Evolutionary conservation across 1,140 invertebrate genomes (phyloP), one percentile per base, ranked within the genome.

Genomic region (Leucophenga varia): DNA sequence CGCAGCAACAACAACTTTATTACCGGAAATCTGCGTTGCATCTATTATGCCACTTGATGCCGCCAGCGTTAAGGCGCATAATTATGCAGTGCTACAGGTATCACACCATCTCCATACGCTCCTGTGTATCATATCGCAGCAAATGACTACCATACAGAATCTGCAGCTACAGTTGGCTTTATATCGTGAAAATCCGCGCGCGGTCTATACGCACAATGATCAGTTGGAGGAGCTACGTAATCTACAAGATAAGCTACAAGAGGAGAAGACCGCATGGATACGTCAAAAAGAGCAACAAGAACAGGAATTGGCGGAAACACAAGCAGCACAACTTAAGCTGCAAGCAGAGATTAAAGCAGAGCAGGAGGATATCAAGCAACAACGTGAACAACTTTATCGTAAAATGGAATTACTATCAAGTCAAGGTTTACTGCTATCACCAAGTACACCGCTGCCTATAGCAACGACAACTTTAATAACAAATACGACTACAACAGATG

Each of bases 341-440:
- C 72, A 87, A 69, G 85, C 87, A 56, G 82, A 86, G 68, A 64
- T 89, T 10, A 78, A 82, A 10, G 79, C 82, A 9, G 88, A 93
- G 55, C 86, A 93, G 72, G 83, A 84, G 28, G 91, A 95, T 63
- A 84, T 95, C 10, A 84, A 82, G 12, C 87, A 93, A 55, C 91
- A 95, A 73, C 73, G 91, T 8, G 92, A 95, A 61, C 86, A 91
- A 51, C 77, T 95, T 10, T 94, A 92, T 72, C 76, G 90, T 21
- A 84, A 90, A 67, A 80, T 93, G 60, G 90, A 94, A 60, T 79
- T 86, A 19, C 77, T 93, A 1, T 84, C 86, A 25, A 84, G 81
- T 43, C 85, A 89, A 61, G 88, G 88, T 2, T 79, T 90, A 17
- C 57, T 86, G 31, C 72, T 79, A 8, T 80, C 79, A n/a, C 78